phyloP scores from a whole-genome alignment of 2,113 vertebrate genomes.

The Phylloscopus trochiloides region DNA sequence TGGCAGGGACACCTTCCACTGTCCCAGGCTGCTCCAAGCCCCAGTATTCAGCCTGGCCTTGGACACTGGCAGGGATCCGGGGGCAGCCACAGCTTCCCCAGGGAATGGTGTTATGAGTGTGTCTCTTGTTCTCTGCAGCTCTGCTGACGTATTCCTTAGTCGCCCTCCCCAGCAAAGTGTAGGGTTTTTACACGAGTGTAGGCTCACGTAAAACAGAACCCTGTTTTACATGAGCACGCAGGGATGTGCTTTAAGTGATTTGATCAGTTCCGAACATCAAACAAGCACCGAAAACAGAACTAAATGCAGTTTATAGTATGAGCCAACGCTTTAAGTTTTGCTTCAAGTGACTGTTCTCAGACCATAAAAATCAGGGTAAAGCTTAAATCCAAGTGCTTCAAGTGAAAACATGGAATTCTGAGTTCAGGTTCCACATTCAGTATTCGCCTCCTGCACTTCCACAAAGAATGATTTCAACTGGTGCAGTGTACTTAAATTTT shows the following conservation, averaged over 20 bases:
- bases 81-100: not conserved
- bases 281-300: not conserved
- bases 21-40: not conserved
- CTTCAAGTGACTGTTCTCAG: not conserved
- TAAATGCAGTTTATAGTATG: not conserved
- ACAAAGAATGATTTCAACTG: not conserved
- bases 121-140: not conserved
- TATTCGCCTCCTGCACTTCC: not conserved
- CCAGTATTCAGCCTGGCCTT: accelerated
- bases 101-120: accelerated
- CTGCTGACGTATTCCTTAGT: not conserved
- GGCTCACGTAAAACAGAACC: not conserved
- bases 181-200: not conserved
- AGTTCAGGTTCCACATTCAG: not conserved
- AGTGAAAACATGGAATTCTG: not conserved
- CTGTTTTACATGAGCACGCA: accelerated
- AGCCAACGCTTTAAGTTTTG: not conserved
- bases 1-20: accelerated
- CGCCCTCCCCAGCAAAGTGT: accelerated
- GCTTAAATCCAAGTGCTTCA: not conserved
- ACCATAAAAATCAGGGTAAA: not conserved
- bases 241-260: not conserved
- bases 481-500: not conserved
- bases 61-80: not conserved
- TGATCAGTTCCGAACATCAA: not conserved